Evolutionary conservation across 2,797 vertebrate species (phyloP), one percentile per base, ranked within the genome.

Genomic region (Clarias laeviceps): DNA sequence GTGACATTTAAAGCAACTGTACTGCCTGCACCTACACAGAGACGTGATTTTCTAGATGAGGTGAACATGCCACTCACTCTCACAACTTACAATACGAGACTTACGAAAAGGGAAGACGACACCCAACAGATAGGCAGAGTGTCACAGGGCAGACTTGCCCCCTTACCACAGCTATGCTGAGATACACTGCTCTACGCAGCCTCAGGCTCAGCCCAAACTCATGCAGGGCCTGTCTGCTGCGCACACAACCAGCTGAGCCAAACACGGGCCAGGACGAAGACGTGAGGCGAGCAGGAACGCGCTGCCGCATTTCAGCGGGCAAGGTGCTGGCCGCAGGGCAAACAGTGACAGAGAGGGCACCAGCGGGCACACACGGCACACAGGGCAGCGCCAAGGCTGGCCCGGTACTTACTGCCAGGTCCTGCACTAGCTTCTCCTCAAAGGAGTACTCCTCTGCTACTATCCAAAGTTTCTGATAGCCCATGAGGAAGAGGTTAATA

Each of bases 381-480:
- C 85, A 86, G 79, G 91, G 86, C 89, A 93, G 93, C 76, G 88
- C 92, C 87, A 90, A 83, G 90, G 89, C 86, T 85, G 89, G 92
- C 92, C 95, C 95, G 91, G 96, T 99, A 99, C 98, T 99, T 99
- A 99, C 98, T 97, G 98, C 97, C 97, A 99, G 96, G 95, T 99
- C 98, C 96, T 99, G 97, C 93, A 99, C 97, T 98, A 99, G 97
- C 95, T 96, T 99, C 96, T 99, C 98, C 97, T 99, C 98, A 99
- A 99, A 99, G 94, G 96, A 97, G 97, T 99, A 96, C 94, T 98
- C 97, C 96, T 98, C 98, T 97, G 97, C 96, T 96, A 98, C 97
- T 98, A 99, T 99, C 98, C 98, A 99, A 95, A 96, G 97, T 96
- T 95, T 99, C 97, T 97, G 96, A 99, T 98, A 99, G 96, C 97